phyloP scores from a whole-genome alignment of 2,888 invertebrate species.

The Acronicta aceris region DNA sequence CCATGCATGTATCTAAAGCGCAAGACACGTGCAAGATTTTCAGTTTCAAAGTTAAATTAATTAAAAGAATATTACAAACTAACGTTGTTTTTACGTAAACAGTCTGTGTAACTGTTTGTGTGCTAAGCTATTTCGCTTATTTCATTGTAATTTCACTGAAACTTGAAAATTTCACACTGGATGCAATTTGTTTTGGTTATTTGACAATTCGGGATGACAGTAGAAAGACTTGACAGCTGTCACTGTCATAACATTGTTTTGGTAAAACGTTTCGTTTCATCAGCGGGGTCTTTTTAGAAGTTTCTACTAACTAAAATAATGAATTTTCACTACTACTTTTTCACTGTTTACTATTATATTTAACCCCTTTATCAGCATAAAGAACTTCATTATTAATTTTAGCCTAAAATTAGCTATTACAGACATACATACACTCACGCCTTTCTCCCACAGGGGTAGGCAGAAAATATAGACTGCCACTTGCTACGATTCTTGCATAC shows the following conservation, averaged over 20 bases:
- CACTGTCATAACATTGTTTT: conserved; percentile 4
- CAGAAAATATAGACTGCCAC: no score
- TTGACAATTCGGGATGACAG: conserved; percentile 4
- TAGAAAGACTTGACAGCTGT: neutral
- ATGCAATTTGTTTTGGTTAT: conserved; percentile 32
- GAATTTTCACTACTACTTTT: no score
- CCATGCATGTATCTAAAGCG: neutral
- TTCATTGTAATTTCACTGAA: conserved; percentile 9
- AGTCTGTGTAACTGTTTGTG: neutral
- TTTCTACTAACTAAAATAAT: no score
- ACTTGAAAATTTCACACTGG: conserved; percentile 19
- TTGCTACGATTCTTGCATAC: no score
- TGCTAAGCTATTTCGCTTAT: conserved; percentile 1
- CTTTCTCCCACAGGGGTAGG: no score
- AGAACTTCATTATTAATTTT: no score
- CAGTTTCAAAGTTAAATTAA: neutral
- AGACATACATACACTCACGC: no score
- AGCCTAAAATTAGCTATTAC: no score
- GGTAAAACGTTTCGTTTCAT: no score
- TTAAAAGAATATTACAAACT: conserved; percentile 1
- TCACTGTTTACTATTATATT: no score
- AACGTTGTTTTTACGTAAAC: conserved; percentile 18
- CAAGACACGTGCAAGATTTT: conserved; percentile 25
- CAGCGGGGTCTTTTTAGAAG: no score
- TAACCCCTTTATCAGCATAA: no score